phyloP scores from a whole-genome alignment of 2,113 vertebrate species.

The Dromaius novaehollandiae region DNA sequence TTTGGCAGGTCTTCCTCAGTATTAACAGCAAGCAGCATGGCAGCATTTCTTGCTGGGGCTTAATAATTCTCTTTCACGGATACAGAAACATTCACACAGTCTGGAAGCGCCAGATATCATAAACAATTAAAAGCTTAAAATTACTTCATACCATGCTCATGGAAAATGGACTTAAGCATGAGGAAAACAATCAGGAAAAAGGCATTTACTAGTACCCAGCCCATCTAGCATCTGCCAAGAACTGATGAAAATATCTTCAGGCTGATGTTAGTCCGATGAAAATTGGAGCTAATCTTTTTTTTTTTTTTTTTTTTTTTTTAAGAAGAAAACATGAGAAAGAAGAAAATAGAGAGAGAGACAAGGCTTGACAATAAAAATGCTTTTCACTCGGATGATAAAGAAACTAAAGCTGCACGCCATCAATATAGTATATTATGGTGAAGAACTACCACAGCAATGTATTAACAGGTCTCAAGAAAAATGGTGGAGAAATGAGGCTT shows the following conservation, averaged over 20 bases:
- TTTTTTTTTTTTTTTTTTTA: not conserved
- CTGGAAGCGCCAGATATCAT: conserved; percentile 28
- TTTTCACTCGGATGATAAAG: not conserved
- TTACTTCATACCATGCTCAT: not conserved
- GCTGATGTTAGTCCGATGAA: conserved; percentile 3
- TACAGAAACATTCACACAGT: conserved; percentile 1
- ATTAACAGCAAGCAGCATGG: conserved; percentile 8
- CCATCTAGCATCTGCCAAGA: conserved; percentile 48
- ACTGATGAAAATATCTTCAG: conserved; percentile 56
- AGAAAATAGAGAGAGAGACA: not conserved
- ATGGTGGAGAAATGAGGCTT: not conserved
- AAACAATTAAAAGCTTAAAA: conserved; percentile 60
- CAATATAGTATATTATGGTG: not conserved
- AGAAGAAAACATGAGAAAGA: not conserved
- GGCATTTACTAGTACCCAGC: conserved; percentile 8
- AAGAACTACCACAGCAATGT: not conserved
- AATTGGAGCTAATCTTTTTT: not conserved
- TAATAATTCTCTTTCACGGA: conserved; percentile 44
- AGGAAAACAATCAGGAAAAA: conserved; percentile 39
- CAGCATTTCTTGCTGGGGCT: conserved; percentile 11
- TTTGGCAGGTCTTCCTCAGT: conserved; percentile 31
- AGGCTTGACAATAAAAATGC: not conserved
- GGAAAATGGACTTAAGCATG: conserved; percentile 11
- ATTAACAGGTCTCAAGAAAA: not conserved
- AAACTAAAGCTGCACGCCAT: not conserved